Evolutionary conservation across 1,140 invertebrate genomes (phyloP), one percentile per base, ranked within the genome.

Genomic region (Ectropis grisescens): DNA sequence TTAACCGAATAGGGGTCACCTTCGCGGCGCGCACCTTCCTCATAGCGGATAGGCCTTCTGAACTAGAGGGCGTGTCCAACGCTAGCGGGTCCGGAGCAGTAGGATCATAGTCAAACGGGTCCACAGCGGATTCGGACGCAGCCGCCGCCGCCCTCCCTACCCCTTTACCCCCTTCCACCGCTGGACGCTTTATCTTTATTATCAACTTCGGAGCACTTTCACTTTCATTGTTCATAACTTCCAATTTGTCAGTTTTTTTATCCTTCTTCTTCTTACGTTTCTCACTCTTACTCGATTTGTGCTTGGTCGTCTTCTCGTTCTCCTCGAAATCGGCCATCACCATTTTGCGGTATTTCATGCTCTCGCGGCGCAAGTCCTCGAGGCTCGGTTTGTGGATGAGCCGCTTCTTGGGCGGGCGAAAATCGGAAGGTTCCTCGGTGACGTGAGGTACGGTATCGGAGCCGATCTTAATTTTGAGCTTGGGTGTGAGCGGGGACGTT

Each of bases 281-380:
- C 23, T 86, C 82, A 40, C 84, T 86, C 43, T 87, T 90, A 27
- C 87, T 88, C 11, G 84, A 80, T 25, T 76, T 71, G 32, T 80
- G 78, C 41, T 83, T 85, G 44, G 86, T 88, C 8, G 84, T 81
- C 36, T 88, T 87, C 36, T 91, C 65, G 14, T 56, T 58, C 15
- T 76, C 68, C 30, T 89, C 88, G 49, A 94, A 94, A 53, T 90
- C 90, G 6, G 91, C 90, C 89, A 92, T 92, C 0, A 93, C 87
- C 84, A 87, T 89, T 28, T 89, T 86, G n/a, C 93, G 84, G 67
- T 88, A 95, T 56, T 93, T 94, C 92, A 96, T 94, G 44, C 90
- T 93, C 47, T 95, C 92, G 3, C 91, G 85, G 38, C 88, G 89
- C 3, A 94, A 70, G 43, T 94, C 92, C 64, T 91, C 53, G 90